Evolutionary conservation across 92 coral and sea anemone species (phyloP).

Genomic region (Palythoa grandis): DNA sequence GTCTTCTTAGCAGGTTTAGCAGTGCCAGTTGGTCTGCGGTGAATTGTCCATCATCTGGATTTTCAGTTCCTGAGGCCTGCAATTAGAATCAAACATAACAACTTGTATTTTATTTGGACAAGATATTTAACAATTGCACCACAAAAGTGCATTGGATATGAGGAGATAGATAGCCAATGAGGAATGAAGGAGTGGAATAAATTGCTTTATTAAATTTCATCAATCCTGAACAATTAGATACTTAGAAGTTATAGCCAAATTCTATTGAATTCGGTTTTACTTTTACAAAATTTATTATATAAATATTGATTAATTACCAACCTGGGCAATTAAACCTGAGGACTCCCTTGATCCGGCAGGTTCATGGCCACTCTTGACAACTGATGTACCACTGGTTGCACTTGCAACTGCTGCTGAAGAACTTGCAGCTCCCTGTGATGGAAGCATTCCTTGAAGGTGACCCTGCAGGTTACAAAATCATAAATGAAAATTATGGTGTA

Average conservation of each 20-base stretch:
- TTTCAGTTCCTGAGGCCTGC: constrained; percentile 22
- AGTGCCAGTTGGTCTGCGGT: constrained; percentile 79
- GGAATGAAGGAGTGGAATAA: too few species aligned
- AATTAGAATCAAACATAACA: background rate
- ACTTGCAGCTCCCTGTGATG: constrained; percentile 16
- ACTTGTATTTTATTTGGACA: background rate
- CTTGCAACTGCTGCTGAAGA: constrained; percentile 31
- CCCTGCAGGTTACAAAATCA: constrained; percentile 1
- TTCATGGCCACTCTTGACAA: constrained; percentile 71
- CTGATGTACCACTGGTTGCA: constrained; percentile 48
- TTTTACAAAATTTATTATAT: background rate
- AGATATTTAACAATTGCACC: too few species aligned
- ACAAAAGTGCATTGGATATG: too few species aligned
- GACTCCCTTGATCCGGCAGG: constrained; percentile 70
- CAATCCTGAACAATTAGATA: too few species aligned
- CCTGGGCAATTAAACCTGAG: constrained; percentile 64
- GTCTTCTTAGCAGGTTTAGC: constrained; percentile 67
- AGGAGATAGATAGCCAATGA: too few species aligned
- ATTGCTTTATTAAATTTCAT: too few species aligned
- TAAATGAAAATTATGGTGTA: background rate
- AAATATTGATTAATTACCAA: background rate
- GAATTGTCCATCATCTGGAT: constrained; percentile 50
- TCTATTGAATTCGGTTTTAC: too few species aligned
- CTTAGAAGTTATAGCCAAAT: too few species aligned
- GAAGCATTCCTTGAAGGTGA: constrained; percentile 19